These are phyloP conservation scores for Agrochola lychnidis DNA, from an alignment of 2,888 invertebrate genomes.

Conservation along the genomic window DNA sequence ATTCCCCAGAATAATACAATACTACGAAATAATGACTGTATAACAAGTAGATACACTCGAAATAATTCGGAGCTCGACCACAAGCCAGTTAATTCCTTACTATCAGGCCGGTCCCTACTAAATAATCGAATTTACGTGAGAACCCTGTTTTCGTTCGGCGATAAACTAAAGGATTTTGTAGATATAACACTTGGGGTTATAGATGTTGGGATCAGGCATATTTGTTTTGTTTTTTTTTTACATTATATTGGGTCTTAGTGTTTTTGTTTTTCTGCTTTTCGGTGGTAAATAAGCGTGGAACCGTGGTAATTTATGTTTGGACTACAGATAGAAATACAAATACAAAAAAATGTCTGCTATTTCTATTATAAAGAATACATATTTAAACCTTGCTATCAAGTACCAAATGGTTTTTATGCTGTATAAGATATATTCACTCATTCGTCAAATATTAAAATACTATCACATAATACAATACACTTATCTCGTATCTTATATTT, in stretches of 20 bases:
- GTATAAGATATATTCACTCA: too few relatives aligned
- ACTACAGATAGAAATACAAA: conserved; percentile 11
- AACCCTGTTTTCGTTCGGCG: conserved; percentile 41
- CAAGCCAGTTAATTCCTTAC: conserved; percentile 54
- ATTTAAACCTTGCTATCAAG: background rate
- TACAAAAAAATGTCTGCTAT: background rate
- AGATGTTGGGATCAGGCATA: conserved; percentile 33
- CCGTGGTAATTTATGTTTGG: conserved; percentile 8
- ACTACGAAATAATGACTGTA: conserved; percentile 44
- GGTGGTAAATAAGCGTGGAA: conserved; percentile 16
- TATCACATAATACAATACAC: background rate
- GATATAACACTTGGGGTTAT: conserved; percentile 48
- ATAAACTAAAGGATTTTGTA: conserved; percentile 64
- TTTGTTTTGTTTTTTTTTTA: conserved; percentile 28
- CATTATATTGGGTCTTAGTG: conserved; percentile 46
- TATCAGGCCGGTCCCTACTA: conserved; percentile 51
- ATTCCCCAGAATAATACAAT: conserved; percentile 24
- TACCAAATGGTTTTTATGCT: background rate
- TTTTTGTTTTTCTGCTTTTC: conserved; percentile 18
- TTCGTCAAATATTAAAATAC: background rate
- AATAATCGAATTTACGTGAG: conserved; percentile 62
- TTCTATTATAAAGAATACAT: background rate
- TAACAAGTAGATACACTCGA: conserved; percentile 21
- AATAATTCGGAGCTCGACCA: conserved; percentile 46
- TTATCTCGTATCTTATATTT: background rate